A percentile compares a stretch with the other conserved stretches of the same genome.
These are phyloP conservation scores for Harpalus rufipes DNA, from an alignment of 2,888 invertebrate species.

Conservation along the genomic window DNA sequence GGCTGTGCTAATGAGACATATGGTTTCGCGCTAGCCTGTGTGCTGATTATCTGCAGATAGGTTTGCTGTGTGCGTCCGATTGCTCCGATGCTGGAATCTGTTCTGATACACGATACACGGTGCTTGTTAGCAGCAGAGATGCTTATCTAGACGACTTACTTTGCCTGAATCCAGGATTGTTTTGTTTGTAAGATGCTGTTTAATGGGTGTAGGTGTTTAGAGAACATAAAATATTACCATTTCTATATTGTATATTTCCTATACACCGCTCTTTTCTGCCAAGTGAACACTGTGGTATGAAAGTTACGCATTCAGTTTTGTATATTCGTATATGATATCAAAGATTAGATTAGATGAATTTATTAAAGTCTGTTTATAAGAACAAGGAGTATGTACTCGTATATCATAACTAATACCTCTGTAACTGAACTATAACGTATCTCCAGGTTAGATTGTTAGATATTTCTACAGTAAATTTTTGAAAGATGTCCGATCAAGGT, in stretches of 20 bases:
- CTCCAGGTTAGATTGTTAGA: no score
- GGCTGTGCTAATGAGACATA: conserved; percentile 63
- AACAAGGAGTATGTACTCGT: no score
- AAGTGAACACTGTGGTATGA: background rate
- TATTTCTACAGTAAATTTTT: no score
- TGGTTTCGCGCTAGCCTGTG: conserved; percentile 59
- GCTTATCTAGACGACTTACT: conserved; percentile 52
- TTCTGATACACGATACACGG: conserved; percentile 14
- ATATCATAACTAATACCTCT: no score
- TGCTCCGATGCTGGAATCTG: conserved; percentile 47
- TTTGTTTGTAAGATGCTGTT: conserved; percentile 34
- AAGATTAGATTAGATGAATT: no score
- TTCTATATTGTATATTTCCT: background rate
- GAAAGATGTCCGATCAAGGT: no score
- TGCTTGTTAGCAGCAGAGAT: conserved; percentile 53
- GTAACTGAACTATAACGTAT: no score
- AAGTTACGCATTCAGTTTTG: no score
- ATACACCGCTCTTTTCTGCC: background rate
- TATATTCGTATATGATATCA: no score
- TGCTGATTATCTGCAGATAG: conserved; percentile 53
- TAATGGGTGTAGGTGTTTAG: conserved; percentile 10
- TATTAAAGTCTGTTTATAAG: no score
- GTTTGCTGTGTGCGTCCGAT: conserved; percentile 39
- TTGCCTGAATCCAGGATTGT: conserved; percentile 43
- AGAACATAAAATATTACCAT: conserved; percentile 3